A percentile compares a stretch with the other conserved stretches of the same genome.
These are phyloP conservation scores for Nasua narica DNA, from an alignment of 2,797 vertebrate genomes.

Conservation along the genomic window DNA sequence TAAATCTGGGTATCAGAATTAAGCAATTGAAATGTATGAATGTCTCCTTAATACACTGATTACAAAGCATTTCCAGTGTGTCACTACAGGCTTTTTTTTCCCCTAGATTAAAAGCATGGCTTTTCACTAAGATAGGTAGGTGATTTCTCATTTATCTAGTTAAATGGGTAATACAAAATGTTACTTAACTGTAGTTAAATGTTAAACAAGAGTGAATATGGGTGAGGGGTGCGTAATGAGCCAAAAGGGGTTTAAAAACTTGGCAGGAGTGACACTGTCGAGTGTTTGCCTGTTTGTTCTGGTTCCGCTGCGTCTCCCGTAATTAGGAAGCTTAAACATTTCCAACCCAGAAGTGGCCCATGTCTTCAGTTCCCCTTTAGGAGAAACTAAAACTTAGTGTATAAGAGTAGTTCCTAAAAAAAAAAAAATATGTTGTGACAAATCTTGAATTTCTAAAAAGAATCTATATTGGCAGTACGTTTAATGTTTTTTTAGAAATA, in stretches of 20 bases:
- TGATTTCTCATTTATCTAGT: background rate
- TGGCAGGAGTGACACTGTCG: background rate
- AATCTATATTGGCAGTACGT: background rate
- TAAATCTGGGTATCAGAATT: no score
- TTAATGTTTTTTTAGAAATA: background rate
- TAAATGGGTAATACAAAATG: background rate
- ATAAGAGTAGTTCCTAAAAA: background rate
- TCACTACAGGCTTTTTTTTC: conserved; percentile 64
- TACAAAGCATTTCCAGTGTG: conserved; percentile 69
- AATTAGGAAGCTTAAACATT: background rate
- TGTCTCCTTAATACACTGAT: background rate
- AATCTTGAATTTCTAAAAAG: background rate
- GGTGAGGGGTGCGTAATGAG: background rate
- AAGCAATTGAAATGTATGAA: no score
- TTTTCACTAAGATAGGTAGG: background rate
- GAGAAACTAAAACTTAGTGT: background rate
- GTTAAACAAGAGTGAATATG: background rate
- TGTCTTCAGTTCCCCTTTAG: background rate
- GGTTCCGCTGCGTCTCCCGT: background rate
- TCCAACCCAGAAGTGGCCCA: background rate
- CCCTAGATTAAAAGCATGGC: background rate
- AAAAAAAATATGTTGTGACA: background rate
- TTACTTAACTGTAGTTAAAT: background rate
- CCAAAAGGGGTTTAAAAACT: background rate
- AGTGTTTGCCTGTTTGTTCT: background rate